phyloP scores from a whole-genome alignment of 1,140 invertebrate species.

The Pseudomyrmex sp. region DNA sequence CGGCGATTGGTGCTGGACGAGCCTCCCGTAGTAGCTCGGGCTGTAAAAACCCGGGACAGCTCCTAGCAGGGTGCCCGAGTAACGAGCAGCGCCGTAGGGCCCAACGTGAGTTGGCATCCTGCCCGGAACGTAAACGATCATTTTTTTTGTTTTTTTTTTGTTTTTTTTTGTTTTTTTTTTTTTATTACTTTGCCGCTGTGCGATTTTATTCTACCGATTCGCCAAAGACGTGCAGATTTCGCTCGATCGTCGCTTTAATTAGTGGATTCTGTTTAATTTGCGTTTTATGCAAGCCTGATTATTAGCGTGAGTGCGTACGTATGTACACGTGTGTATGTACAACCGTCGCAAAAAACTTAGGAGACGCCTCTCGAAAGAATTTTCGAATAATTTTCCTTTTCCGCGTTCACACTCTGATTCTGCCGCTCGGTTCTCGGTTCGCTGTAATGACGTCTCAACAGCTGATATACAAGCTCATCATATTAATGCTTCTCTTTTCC shows the following conservation, averaged over 20 bases:
- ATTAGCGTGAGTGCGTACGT: background rate
- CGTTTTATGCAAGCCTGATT: constrained; percentile 47
- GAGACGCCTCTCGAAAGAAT: background rate
- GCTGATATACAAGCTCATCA: constrained; percentile 6
- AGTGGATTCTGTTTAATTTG: constrained; percentile 49
- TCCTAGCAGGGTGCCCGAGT: constrained; percentile 80
- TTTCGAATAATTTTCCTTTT: constrained; percentile 25
- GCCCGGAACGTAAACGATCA: constrained; percentile 85
- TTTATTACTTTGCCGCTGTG: constrained; percentile 34
- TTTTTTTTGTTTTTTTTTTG: constrained; percentile 57
- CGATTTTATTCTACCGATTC: constrained; percentile 42
- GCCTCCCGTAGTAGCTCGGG: constrained; percentile 77
- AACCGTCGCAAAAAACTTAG: constrained; percentile 4
- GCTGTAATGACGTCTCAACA: constrained; percentile 41
- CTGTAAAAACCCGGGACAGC: constrained; percentile 78
- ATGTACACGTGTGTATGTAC: background rate
- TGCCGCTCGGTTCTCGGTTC: constrained; percentile 5
- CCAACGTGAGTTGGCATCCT: constrained; percentile 84
- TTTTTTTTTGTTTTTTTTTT: constrained; percentile 51
- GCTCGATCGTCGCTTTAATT: constrained; percentile 33
- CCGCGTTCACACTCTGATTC: background rate
- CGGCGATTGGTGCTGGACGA: constrained; percentile 73
- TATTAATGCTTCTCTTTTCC: constrained; percentile 19
- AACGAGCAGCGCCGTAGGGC: constrained; percentile 81
- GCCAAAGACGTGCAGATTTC: constrained; percentile 69